A percentile compares a stretch with the other conserved stretches of the same genome.
phyloP scores from a whole-genome alignment of 2,888 invertebrate species.

The Eulithis prunata region DNA sequence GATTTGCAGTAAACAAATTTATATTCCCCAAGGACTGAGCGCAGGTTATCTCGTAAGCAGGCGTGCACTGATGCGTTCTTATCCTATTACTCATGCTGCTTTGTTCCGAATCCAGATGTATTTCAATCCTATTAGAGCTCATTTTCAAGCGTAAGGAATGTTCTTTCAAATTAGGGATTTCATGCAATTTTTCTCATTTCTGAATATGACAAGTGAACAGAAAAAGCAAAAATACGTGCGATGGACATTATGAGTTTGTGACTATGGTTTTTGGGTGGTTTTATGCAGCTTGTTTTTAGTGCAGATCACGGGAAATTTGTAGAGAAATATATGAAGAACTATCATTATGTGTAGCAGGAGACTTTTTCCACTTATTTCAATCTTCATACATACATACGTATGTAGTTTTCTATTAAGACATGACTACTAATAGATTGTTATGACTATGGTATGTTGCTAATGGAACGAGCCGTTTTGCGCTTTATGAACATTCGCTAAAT shows the following conservation, averaged over 20 bases:
- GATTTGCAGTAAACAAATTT: constrained; percentile 9
- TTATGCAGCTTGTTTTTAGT: neutral
- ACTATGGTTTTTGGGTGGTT: neutral
- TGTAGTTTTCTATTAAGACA: too few relatives aligned
- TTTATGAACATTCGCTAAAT: too few relatives aligned
- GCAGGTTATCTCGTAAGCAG: constrained; percentile 30
- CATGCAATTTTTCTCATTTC: neutral
- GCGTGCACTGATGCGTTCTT: constrained; percentile 29
- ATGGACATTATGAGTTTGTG: neutral
- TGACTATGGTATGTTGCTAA: too few relatives aligned
- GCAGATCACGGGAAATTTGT: too few relatives aligned
- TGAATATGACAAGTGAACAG: neutral
- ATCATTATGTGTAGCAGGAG: too few relatives aligned
- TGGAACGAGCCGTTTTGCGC: too few relatives aligned
- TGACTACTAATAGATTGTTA: too few relatives aligned
- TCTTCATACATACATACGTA: too few relatives aligned
- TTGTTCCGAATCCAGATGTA: constrained; percentile 30
- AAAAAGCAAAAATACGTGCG: neutral
- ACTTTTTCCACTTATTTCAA: too few relatives aligned
- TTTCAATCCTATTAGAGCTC: constrained; percentile 22
- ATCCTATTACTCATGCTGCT: constrained; percentile 30
- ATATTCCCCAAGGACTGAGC: constrained; percentile 9
- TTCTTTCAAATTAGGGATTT: neutral
- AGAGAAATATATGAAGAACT: too few relatives aligned
- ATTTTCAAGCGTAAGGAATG: constrained; percentile 3